Conservation (phyloP, 2,888 invertebrate species). For the Blera fallax region DNA sequence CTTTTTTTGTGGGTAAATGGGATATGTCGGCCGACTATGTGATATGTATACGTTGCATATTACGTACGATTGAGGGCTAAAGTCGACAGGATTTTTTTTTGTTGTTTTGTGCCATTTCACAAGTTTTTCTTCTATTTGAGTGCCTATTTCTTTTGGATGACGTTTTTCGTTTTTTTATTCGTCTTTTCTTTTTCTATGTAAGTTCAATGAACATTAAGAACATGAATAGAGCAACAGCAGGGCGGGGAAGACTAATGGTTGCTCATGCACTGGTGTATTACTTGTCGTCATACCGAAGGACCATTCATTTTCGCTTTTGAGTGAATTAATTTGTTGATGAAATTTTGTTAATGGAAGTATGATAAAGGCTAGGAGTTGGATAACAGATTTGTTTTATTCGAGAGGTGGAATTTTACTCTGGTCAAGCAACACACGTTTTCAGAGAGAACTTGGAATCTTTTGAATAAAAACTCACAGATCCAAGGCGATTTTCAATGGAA, state of each 20-base stretch:
- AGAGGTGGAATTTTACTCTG: not conserved
- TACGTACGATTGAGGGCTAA: conserved; percentile 67
- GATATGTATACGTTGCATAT: conserved; percentile 49
- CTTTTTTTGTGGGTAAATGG: conserved; percentile 39
- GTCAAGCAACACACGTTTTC: not conserved
- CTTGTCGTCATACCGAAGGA: conserved; percentile 52
- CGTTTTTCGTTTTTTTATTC: not conserved
- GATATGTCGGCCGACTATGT: conserved; percentile 29
- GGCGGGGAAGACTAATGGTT: conserved; percentile 51
- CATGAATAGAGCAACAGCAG: conserved; percentile 53
- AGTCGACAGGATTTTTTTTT: conserved; percentile 40
- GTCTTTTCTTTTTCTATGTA: conserved; percentile 9
- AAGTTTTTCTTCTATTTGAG: conserved; percentile 56
- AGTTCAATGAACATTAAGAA: conserved; percentile 69
- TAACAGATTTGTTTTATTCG: conserved; percentile 1
- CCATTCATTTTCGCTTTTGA: conserved; percentile 46
- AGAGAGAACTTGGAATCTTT: not conserved
- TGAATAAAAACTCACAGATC: not conserved
- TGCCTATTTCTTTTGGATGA: conserved; percentile 66
- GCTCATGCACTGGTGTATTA: conserved; percentile 23
- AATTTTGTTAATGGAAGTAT: conserved; percentile 16
- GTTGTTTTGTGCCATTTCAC: conserved; percentile 41
- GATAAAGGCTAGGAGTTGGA: not conserved
- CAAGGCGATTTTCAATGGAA: not conserved
- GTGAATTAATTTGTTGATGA: conserved; percentile 65